Evolutionary conservation across 2,113 vertebrate species (phyloP).

Genomic region (Arenaria interpres): DNA sequence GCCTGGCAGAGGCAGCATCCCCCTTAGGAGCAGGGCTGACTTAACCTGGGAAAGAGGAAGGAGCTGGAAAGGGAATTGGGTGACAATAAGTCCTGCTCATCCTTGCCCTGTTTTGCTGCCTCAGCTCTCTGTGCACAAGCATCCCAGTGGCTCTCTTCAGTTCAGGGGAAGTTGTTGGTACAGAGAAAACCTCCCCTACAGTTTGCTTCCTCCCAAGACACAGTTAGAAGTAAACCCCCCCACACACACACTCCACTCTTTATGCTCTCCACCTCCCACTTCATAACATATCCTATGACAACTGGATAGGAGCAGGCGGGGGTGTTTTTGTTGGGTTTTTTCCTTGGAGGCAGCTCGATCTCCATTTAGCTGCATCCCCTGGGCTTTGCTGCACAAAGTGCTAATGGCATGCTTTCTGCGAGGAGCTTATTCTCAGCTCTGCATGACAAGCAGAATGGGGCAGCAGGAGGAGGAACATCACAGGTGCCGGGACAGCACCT

Average conservation of each 20-base stretch:
- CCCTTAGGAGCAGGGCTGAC: neutral
- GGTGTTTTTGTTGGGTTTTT: neutral
- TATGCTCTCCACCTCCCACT: neutral
- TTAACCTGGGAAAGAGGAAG: neutral
- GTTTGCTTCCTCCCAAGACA: neutral
- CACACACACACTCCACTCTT: neutral
- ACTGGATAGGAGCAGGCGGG: neutral
- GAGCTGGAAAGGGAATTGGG: neutral
- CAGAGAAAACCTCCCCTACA: neutral
- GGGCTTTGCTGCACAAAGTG: neutral
- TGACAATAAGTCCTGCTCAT: neutral
- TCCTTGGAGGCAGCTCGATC: neutral
- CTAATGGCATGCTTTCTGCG: neutral
- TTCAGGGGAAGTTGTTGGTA: neutral
- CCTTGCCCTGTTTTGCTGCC: neutral
- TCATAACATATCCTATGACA: neutral
- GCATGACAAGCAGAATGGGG: neutral
- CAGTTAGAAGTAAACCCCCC: neutral
- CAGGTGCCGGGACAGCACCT: neutral
- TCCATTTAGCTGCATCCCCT: neutral
- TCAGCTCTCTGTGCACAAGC: neutral
- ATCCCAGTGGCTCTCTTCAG: neutral
- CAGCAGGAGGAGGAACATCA: neutral
- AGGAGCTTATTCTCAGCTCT: neutral
- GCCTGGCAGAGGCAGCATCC: neutral